Evolutionary conservation across 2,888 invertebrate species (phyloP), one percentile per base, ranked within the genome.

Genomic region (Philaethria dido): DNA sequence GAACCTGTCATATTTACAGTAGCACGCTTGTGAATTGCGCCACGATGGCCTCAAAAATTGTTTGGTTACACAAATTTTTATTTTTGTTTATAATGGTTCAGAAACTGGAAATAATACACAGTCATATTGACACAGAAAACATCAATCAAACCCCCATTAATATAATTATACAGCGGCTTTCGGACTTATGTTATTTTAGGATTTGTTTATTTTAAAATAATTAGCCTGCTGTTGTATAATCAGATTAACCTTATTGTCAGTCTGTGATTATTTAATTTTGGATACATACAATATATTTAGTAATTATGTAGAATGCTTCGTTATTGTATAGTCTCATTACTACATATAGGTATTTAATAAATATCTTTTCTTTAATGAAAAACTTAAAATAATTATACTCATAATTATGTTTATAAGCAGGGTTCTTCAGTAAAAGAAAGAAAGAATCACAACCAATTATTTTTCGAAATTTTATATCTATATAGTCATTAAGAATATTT

Each of bases 141-240:
- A 69, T 67, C 33, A 69, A 71, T 71, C 61, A 64, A 67, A 67
- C 63, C 54, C 50, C 39, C 48, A 68, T 70, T 65, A 65, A 54
- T 62, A 69, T 55, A 65, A 70, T 68, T 70, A 68, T 63, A 36
- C 62, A 44, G 70, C 50, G n/a, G 22, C 59, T 44, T 70, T 62
- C 54, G 48, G 60, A 59, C 54, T 69, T 60, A 25, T 67, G 62
- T 67, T 65, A 44, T 68, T 45, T 55, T 64, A 42, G 68, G 63
- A 36, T 54, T 55, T 62, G 62, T 67, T 69, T 67, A 64, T 67
- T 64, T 50, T 62, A 61, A 64, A 64, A 64, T 29, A 48, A 20
- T 47, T 29, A 29, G n/a, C n/a, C 16, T 33, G 39, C 9, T 36
- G 18, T 64, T 59, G 47, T 36, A 54, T 68, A 62, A 61, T 57